Conservation (phyloP, 1,140 invertebrate genomes). For the Pomacea maculata region DNA sequence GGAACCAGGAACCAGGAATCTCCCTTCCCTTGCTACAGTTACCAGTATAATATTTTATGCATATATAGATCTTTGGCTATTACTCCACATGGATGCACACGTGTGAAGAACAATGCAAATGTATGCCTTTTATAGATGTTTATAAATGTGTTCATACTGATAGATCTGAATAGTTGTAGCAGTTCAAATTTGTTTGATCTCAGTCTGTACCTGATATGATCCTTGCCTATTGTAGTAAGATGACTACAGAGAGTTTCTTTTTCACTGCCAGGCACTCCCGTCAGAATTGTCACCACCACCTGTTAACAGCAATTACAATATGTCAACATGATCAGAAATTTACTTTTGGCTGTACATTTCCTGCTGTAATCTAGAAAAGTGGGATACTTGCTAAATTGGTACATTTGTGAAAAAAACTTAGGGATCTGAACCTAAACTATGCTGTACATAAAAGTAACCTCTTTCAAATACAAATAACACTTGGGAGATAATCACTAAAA, state of each 20-base stretch:
- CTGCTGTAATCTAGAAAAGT: not conserved
- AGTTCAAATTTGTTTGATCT: not conserved
- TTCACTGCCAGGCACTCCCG: conserved; percentile 54
- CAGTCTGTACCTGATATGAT: conserved; percentile 45
- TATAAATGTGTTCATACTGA: no score
- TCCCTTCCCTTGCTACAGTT: not conserved
- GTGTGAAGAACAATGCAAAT: not conserved
- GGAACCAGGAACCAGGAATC: not conserved
- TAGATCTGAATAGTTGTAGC: no score
- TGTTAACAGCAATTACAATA: conserved; percentile 27
- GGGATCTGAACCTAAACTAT: not conserved
- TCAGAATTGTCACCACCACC: conserved; percentile 55
- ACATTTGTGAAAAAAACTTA: not conserved
- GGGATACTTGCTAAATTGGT: not conserved
- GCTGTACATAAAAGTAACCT: no score
- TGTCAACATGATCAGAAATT: not conserved
- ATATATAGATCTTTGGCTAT: not conserved
- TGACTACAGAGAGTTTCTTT: conserved; percentile 47
- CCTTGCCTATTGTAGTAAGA: conserved; percentile 43
- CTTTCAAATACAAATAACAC: no score
- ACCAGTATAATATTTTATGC: not conserved
- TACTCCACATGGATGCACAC: not conserved
- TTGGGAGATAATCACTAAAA: no score
- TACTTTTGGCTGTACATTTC: not conserved
- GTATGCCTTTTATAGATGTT: not conserved